Conservation (phyloP, 2,113 vertebrate species). For the Hippoglossus stenolepis region DNA sequence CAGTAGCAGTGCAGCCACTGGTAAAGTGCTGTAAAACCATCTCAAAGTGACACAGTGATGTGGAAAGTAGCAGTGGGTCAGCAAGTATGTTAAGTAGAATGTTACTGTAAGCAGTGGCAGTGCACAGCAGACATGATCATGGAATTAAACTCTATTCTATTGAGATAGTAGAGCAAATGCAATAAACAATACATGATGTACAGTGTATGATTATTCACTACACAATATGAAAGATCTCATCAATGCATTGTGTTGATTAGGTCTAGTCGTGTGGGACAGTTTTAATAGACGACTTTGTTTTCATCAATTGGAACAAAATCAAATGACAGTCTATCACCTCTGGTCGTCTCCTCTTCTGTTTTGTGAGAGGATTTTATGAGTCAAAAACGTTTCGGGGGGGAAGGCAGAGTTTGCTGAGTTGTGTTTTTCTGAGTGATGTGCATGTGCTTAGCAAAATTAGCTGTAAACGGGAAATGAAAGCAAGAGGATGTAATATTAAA, state of each 20-base stretch:
- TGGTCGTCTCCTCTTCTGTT: not conserved
- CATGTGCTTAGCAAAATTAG: slow-evolving; percentile 28
- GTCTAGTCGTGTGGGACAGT: not conserved
- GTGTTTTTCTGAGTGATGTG: slow-evolving; percentile 11
- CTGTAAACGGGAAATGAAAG: slow-evolving; percentile 67
- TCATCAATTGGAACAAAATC: not conserved
- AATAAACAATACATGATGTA: no score
- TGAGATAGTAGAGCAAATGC: no score
- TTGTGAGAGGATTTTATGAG: not conserved
- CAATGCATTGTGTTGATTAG: not conserved
- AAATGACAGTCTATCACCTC: not conserved
- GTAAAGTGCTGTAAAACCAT: not conserved
- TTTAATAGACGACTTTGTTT: not conserved
- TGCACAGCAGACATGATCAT: no score
- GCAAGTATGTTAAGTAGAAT: not conserved
- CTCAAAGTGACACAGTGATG: not conserved
- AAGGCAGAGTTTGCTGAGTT: slow-evolving; percentile 16
- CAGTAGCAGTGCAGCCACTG: not conserved
- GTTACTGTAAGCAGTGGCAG: not conserved
- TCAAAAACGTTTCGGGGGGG: not conserved
- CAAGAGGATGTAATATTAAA: slow-evolving; percentile 33
- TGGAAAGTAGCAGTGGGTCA: not conserved
- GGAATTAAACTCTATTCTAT: no score
- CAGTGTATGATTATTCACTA: no score
- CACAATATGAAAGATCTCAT: no score